Base-by-base conservation (phyloP, 2,113 vertebrate genomes). In the Cariama cristata region DNA sequence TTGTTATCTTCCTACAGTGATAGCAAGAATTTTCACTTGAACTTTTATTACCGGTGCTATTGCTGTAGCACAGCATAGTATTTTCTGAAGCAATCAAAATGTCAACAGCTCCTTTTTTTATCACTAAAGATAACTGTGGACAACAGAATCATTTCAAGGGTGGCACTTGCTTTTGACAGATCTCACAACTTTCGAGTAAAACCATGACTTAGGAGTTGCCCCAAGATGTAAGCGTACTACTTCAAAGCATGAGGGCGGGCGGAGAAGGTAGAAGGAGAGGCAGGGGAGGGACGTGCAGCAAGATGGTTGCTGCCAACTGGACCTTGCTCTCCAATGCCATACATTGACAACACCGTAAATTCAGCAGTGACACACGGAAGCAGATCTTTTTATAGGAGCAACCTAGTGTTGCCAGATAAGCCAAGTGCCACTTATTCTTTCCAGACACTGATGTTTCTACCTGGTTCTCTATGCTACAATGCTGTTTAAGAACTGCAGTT, bases 21-120 rank as follows among this genome's bases (percentile, higher is more conserved):
- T 26, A 27, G 62, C 21, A 88, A 93, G 44, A 84, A 91, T 92
- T 87, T 96, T 90, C 50, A 73, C 66, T 85, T 85, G 55, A 92
- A 89, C 47, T 96, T 90, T 79, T 80, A 55, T 88, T 72, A 88
- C 47, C 52, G 26, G 35, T 73, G 42, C 50, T 87, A 81, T 20
- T 92, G 64, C 59, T 68, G 32, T 63, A 87, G 52, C 71, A 81
- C 33, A 86, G 66, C 47, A 87, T 45, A 82, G 53, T 79, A 85
- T 87, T 76, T 91, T 85, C 45, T 62, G 49, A 85, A 86, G 81
- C 50, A 88, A 90, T 84, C 81, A 91, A 96, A 97, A 93, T 56
- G 62, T 92, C 90, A 94, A 42, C 68, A 93, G 52, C 15, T 90
- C 26, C 47, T 79, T 92, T 80, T 80, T 92, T 83, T 79, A 79